Evolutionary conservation across 2,888 invertebrate genomes (phyloP).

Genomic region (Drosophila infuscata): DNA sequence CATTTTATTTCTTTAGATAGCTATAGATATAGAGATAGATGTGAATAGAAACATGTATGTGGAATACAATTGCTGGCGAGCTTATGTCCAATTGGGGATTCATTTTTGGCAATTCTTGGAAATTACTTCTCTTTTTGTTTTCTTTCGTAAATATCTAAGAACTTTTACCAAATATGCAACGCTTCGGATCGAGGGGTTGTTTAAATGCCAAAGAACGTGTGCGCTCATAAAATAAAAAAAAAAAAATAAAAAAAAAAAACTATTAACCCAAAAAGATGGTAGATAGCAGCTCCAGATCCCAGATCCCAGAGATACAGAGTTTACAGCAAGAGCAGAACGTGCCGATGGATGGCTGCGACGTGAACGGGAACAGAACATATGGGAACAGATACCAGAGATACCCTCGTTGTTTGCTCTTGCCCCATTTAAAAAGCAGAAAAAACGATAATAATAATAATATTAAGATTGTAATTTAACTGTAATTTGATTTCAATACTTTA

Average conservation of each 20-base stretch:
- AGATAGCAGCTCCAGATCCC: conserved; percentile 6
- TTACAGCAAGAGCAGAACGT: conserved; percentile 17
- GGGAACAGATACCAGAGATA: conserved; percentile 14
- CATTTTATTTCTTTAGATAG: neutral
- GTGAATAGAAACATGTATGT: neutral
- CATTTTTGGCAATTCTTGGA: neutral
- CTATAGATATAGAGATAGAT: fast-evolving
- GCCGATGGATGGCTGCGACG: conserved; percentile 8
- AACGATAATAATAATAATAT: neutral
- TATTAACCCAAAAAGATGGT: conserved; percentile 44
- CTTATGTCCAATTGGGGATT: neutral
- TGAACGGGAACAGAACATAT: conserved; percentile 1
- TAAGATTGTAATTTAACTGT: conserved; percentile 68
- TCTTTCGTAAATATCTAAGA: neutral
- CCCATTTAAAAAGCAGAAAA: conserved; percentile 5
- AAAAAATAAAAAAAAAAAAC: neutral
- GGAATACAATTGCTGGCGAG: neutral
- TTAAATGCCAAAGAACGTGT: conserved; percentile 24
- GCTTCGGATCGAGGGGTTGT: conserved; percentile 25
- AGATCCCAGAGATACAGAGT: conserved; percentile 28
- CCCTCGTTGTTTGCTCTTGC: conserved; percentile 7
- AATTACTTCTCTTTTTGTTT: neutral
- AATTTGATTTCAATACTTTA: conserved; percentile 80
- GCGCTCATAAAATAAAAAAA: conserved; percentile 12
- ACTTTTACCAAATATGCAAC: neutral